phyloP scores from a whole-genome alignment of 1,140 invertebrate genomes.

The Ceratina calcarata region DNA sequence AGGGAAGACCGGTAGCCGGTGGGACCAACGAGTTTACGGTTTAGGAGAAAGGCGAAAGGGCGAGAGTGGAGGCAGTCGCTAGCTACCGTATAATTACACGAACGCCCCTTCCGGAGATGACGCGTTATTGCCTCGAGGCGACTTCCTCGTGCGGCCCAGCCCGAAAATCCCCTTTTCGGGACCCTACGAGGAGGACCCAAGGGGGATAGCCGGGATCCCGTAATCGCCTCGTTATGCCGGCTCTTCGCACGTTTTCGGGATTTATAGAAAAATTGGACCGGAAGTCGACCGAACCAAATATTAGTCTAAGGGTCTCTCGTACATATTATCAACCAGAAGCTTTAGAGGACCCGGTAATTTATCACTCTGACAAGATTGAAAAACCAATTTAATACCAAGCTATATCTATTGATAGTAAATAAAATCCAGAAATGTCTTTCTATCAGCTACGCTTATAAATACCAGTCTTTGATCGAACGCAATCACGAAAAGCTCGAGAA shows the following conservation, averaged over 20 bases:
- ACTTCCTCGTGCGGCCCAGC: conserved; percentile 67
- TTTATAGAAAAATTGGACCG: conserved; percentile 54
- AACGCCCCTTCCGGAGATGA: conserved; percentile 68
- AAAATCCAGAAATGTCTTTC: no score
- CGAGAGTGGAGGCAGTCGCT: conserved; percentile 66
- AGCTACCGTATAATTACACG: conserved; percentile 80
- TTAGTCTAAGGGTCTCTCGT: no score
- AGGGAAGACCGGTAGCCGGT: conserved; percentile 78
- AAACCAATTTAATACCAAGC: no score
- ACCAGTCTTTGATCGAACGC: no score
- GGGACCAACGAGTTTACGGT: conserved; percentile 76
- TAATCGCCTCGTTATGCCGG: conserved; percentile 68
- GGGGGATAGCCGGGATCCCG: conserved; percentile 54
- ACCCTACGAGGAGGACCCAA: conserved; percentile 54
- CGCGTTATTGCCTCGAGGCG: conserved; percentile 66
- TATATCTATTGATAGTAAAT: no score
- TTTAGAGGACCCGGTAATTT: no score
- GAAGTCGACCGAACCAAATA: no score
- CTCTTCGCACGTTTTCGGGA: conserved; percentile 52
- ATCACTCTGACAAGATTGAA: no score
- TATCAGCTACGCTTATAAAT: no score
- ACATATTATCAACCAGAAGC: no score
- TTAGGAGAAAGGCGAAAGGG: conserved; percentile 62
- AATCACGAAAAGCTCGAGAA: no score
- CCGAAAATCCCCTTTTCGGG: conserved; percentile 62